Base-by-base conservation (phyloP, 1,140 invertebrate species). In the Laodelphax striatellus region DNA sequence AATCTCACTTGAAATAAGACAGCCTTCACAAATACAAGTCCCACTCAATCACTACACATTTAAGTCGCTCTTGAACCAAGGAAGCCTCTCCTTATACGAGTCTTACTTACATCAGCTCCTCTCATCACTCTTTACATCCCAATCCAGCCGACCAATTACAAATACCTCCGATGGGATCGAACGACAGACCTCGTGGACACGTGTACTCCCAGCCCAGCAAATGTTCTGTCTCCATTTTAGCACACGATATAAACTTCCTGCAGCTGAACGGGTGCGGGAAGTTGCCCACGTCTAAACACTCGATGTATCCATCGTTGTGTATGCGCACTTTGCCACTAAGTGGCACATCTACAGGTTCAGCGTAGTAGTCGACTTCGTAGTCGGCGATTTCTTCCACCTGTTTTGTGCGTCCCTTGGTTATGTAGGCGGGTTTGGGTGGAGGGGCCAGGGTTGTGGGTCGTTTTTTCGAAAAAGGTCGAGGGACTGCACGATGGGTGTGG, bases 221-320 rank as follows among this genome's bases (percentile, higher is more conserved):
- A 19, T 80, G 76, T 34, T 84, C 83, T 65, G 82, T 85, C 52
- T 89, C 86, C 75, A 90, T 87, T 69, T 82, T 82, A 0, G 89
- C 86, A 70, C 90, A 93, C 8, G 86, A 88, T 61, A 94, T 91
- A 70, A 92, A 94, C 72, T 92, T 90, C 71, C 84, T 86, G 71
- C 90, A 94, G 1, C 88, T 91, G 9, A 82, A 79, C 0, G 90
- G 90, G 76, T 94, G 90, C 0, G 90, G 86, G 72, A 92, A 93
- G 69, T 90, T 92, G 28, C 91, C 90, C 66, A 88, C 84, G 70
- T 92, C 90, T 19, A 90, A 73, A 68, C 91, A 94, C 63, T 87
- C 81, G 63, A 93, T 86, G 38, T 78, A 77, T 38, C 85, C 86
- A 54, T 78, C 75, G 22, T 69, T 70, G 62, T 76, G 73, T 21